These are phyloP conservation scores for Apamea anceps DNA, from an alignment of 2,888 invertebrate genomes.

Conservation along the genomic window DNA sequence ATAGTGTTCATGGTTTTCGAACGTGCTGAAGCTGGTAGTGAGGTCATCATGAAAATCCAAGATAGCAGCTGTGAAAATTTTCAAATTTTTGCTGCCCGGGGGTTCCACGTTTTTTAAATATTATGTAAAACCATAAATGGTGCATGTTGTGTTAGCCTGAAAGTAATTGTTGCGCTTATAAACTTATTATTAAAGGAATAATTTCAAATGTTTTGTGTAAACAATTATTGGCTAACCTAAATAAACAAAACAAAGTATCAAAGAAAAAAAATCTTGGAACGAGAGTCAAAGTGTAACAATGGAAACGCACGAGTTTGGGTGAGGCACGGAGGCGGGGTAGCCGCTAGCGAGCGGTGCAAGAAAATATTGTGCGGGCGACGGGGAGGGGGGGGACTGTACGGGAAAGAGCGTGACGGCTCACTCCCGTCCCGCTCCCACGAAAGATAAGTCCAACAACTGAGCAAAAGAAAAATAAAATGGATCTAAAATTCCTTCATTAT, in stretches of 20 bases:
- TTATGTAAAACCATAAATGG: background rate
- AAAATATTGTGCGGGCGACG: constrained; percentile 80
- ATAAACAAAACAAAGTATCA: background rate
- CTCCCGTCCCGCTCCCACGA: constrained; percentile 67
- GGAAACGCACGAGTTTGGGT: constrained; percentile 81
- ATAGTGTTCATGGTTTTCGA: too few species aligned
- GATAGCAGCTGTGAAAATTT: too few species aligned
- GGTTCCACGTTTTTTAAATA: background rate
- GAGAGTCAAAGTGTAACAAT: constrained; percentile 68
- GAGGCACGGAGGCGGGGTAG: constrained; percentile 86
- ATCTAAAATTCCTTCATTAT: constrained; percentile 82
- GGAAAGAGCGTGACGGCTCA: constrained; percentile 70
- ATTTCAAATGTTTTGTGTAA: background rate
- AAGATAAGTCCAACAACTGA: constrained; percentile 78
- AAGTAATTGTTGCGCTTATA: background rate
- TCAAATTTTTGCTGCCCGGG: too few species aligned
- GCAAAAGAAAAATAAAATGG: constrained; percentile 85
- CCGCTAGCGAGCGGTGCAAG: constrained; percentile 79
- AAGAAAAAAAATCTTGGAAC: constrained; percentile 12
- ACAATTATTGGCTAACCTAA: background rate
- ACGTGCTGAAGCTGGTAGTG: too few species aligned
- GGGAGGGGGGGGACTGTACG: constrained; percentile 69
- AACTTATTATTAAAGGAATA: background rate
- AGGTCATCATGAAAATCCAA: too few species aligned
- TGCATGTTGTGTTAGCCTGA: background rate